phyloP scores from a whole-genome alignment of 2,113 vertebrate genomes.

The Sceloporus tristichus region DNA sequence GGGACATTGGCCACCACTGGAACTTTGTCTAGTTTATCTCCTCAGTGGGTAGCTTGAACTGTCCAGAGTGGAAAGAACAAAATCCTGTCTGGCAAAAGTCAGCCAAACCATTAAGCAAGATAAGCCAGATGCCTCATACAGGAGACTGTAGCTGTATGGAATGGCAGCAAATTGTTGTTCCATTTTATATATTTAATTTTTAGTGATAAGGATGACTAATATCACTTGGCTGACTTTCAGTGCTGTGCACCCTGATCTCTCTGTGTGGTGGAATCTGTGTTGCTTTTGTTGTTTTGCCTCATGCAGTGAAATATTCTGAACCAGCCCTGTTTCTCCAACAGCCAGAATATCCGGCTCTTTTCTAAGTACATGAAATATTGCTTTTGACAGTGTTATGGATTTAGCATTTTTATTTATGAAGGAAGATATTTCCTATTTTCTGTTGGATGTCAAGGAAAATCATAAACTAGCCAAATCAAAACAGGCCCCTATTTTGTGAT shows the following conservation, averaged over 20 bases:
- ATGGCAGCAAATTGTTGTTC: too few species aligned
- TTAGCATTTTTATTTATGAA: slow-evolving; percentile 8
- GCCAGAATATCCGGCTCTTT: too few species aligned
- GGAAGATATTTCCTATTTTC: background rate
- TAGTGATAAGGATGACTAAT: too few species aligned
- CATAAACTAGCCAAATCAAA: background rate
- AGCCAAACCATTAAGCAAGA: background rate
- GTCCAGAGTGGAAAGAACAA: background rate
- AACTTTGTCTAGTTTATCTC: background rate
- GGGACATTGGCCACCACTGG: too few species aligned
- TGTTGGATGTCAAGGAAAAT: background rate
- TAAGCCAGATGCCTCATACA: too few species aligned
- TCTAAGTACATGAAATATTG: background rate
- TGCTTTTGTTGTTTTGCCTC: too few species aligned
- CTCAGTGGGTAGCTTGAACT: background rate
- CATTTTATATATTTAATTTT: too few species aligned
- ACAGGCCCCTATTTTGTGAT: background rate
- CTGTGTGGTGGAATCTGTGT: background rate
- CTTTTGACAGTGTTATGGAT: background rate
- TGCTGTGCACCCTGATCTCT: too few species aligned
- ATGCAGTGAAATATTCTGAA: too few species aligned
- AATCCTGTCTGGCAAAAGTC: background rate
- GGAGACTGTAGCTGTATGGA: too few species aligned
- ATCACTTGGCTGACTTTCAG: too few species aligned
- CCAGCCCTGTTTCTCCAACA: background rate